Base-by-base conservation (phyloP, 1,140 invertebrate genomes). In the Drosophila asahinai region DNA sequence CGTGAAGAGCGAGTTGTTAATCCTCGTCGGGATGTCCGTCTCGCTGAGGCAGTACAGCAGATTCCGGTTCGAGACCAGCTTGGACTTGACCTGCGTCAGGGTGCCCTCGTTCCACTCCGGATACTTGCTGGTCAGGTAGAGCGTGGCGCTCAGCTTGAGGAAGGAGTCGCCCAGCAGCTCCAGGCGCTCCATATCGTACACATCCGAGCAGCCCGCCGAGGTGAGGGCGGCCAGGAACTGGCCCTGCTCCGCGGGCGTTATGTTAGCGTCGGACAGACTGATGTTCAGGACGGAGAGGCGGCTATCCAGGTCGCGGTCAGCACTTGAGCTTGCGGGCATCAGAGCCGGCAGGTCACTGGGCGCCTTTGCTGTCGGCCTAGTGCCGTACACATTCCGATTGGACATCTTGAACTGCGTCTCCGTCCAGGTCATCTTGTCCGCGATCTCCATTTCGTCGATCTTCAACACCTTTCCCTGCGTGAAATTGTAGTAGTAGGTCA, bases 91-190 rank as follows among this genome's bases (percentile, higher is more conserved):
- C 55, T 94, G 92, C 0, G 97, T 97, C 1, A 98, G 93, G 64
- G 94, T 94, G 0, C 98, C 97, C 93, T 99, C 98, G 72, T 95
- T 94, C 63, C 95, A 95, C 0, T 93, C 91, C 0, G 95, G 95
- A 93, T 96, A 97, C 54, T 94, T 94, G 70, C 95, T 94, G 83
- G 95, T 96, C 12, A 98, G 91, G 86, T 95, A 97, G 0, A 97
- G 87, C 9, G 96, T 96, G 12, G 95, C 93, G 5, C 95, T 95
- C 77, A 97, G 96, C 93, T 99, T 99, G 1, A 99, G 93, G 87
- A 98, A 98, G 1, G 97, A 96, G 93, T 99, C 98, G 0, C 98
- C 98, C 17, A 99, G 94, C 0, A 96, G 97, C 93, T 99, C 98
- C 5, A 96, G 92, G 5, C 97, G 93, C 92, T 99, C 98, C 72